Conservation (phyloP, 2,113 vertebrate genomes). For the Pseudopodoces humilis region DNA sequence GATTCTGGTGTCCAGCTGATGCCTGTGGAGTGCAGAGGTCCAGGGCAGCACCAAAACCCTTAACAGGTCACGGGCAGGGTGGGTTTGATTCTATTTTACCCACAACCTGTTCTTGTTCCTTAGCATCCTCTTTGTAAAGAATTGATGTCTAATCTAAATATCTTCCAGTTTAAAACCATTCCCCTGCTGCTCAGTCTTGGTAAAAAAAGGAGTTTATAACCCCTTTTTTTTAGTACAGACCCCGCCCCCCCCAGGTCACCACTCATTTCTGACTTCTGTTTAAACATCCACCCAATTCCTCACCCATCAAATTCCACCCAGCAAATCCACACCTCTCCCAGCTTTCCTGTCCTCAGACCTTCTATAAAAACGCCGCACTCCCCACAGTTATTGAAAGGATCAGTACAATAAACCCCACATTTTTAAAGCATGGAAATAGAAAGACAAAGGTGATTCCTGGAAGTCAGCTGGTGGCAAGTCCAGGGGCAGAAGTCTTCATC, state of each 20-base stretch:
- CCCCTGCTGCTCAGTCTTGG: background rate
- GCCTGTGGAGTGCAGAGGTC: background rate
- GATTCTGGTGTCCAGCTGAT: background rate
- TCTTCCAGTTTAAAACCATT: background rate
- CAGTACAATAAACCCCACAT: background rate
- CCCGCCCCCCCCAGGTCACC: background rate
- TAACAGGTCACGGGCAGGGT: background rate
- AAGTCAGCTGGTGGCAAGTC: background rate
- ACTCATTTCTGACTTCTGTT: background rate
- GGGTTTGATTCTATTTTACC: background rate
- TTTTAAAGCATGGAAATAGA: background rate
- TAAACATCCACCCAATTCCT: background rate
- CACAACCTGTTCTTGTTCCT: background rate
- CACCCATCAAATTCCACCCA: background rate
- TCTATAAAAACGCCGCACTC: background rate
- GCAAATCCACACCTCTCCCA: background rate
- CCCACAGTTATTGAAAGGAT: background rate
- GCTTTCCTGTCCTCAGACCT: background rate
- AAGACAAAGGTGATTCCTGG: background rate
- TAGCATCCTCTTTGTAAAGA: fast-evolving
- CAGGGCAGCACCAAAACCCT: background rate
- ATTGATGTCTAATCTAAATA: background rate
- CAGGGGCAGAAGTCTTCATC: background rate
- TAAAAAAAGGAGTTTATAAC: background rate
- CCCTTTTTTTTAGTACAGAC: background rate